Base-by-base conservation (phyloP, 2,888 invertebrate genomes). In the Octodonta nipae region DNA sequence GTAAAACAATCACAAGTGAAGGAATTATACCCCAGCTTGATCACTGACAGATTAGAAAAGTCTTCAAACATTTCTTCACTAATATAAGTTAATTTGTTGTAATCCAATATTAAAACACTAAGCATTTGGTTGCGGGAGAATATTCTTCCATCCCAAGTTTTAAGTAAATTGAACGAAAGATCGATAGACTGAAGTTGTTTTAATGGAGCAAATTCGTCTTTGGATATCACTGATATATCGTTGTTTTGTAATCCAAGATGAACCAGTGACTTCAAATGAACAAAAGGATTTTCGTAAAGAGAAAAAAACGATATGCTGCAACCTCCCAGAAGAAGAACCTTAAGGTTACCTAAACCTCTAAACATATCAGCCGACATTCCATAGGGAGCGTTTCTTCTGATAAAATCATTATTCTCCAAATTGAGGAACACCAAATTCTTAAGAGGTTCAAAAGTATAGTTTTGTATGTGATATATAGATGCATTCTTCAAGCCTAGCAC, bases 1-100 rank as follows among this genome's bases (percentile, higher is more conserved):
- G n/a, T n/a, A n/a, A n/a, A n/a, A 38, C 73, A 73, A 38, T 69
- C 68, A 43, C 74, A 74, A 13, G 61, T 57, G 38, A 72, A 68
- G 2, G 69, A 61, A 50, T 74, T 74, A 15, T 65, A 56, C 50
- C 61, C 60, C 4, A 73, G 39, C 36, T 70, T 62, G 13, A 74
- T 56, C 27, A 57, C 49, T 2, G 60, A 43, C 6, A 72, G 50
- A 38, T 61, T 64, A 16, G 54, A 53, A 16, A 73, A 65, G 49
- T 74, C 74, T 44, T 66, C 54, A 30, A 73, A 56, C 73, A 74
- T 73, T n/a, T 64, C 64, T 6, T 62, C 37, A 8, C 67, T 68
- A 15, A 73, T 63, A 42, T 66, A 65, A 12, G 67, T 63, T 35
- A 74, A 61, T 54, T 70, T 71, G 45, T 74, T 74, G 30, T 67